Percentiles rank a stretch among this genome's conserved stretches.
These are phyloP conservation scores for Cydia pomonella DNA, from an alignment of 1,140 invertebrate genomes.

Conservation along the genomic window DNA sequence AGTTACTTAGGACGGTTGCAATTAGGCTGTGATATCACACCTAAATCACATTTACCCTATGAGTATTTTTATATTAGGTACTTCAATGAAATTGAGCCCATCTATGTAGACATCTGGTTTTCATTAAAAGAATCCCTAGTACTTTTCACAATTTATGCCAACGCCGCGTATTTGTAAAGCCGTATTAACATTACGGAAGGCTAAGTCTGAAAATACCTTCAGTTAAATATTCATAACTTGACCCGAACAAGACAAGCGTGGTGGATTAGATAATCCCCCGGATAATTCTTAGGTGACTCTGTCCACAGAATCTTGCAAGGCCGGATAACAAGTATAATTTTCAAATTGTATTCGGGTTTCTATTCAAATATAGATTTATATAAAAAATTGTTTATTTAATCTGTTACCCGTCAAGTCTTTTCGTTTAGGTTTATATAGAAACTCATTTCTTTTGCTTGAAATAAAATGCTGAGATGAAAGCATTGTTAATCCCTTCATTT, in stretches of 20 bases:
- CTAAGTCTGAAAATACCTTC: not conserved
- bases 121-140: no score
- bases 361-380: not conserved
- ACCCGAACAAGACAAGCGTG: not conserved
- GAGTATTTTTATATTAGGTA: no score
- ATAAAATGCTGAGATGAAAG: not conserved
- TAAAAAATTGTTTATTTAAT: not conserved
- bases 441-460: not conserved
- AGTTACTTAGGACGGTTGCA: no score
- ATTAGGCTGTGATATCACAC: no score
- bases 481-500: no score
- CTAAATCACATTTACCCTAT: no score
- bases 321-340: not conserved
- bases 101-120: no score
- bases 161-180: not conserved
- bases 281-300: not conserved
- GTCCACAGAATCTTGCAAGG: not conserved
- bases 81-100: no score
- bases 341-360: not conserved
- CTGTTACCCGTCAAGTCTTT: no score
- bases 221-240: constrained; percentile 12
- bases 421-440: not conserved
- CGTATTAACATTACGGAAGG: not conserved
- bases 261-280: constrained; percentile 2
- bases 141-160: not conserved